phyloP scores from a whole-genome alignment of 2,888 invertebrate species.

The Maniola hyperantus region DNA sequence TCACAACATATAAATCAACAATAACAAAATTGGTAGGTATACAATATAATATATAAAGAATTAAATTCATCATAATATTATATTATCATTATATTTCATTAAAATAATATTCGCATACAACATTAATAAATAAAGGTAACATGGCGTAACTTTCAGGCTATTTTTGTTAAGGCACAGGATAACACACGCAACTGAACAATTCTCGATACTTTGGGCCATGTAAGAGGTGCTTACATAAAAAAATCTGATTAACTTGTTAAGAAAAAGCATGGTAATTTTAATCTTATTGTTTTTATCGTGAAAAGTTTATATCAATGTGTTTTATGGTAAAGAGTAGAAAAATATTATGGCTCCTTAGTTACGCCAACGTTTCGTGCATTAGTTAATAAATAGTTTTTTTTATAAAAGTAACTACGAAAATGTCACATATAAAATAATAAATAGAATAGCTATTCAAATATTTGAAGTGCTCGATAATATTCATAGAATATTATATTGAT shows the following conservation, averaged over 20 bases:
- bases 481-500: slow-evolving; percentile 16
- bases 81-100: neutral
- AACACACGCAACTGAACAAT: no score
- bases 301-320: neutral
- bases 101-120: slow-evolving; percentile 10
- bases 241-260: no score
- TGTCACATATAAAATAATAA: slow-evolving; percentile 26
- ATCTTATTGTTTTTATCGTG: no score
- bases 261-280: neutral
- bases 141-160: slow-evolving; percentile 1
- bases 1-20: slow-evolving; percentile 18
- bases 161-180: slow-evolving; percentile 17
- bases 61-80: slow-evolving; percentile 15
- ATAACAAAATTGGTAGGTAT: slow-evolving; percentile 17
- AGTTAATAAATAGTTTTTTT: slow-evolving; percentile 16
- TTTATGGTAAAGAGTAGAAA: neutral
- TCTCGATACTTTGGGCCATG: neutral
- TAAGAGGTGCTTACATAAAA: neutral
- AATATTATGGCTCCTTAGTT: neutral
- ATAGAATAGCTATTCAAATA: slow-evolving; percentile 30
- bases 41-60: slow-evolving; percentile 20
- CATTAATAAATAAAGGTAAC: slow-evolving; percentile 19
- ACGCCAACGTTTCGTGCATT: slow-evolving; percentile 14
- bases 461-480: slow-evolving; percentile 29
- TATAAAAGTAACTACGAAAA: slow-evolving; percentile 14